phyloP scores from a whole-genome alignment of 2,113 vertebrate genomes.

The Petroica traversi region DNA sequence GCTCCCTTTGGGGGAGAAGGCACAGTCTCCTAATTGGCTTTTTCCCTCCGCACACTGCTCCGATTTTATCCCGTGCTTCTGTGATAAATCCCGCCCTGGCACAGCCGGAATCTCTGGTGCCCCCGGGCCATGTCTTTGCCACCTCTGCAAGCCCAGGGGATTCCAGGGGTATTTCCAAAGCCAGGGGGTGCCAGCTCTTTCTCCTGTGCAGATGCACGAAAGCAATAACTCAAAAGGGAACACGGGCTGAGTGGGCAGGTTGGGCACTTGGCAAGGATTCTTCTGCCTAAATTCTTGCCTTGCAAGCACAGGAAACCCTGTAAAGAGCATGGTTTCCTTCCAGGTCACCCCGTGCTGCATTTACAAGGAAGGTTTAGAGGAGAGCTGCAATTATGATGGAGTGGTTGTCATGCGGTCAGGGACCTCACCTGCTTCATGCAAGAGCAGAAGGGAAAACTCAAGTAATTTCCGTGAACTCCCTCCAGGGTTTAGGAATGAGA shows the following conservation, averaged over 20 bases:
- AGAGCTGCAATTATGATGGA: not conserved
- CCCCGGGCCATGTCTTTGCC: not conserved
- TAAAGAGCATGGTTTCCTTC: not conserved
- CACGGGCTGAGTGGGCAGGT: not conserved
- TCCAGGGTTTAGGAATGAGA: not conserved
- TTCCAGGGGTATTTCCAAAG: not conserved
- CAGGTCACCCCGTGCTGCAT: not conserved
- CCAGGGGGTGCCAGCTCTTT: not conserved
- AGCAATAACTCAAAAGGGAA: not conserved
- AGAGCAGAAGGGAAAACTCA: not conserved
- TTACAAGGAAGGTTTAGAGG: not conserved
- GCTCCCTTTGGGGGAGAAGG: not conserved
- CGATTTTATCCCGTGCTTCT: not conserved
- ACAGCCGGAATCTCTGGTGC: not conserved
- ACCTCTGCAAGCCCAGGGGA: not conserved
- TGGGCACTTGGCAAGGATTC: not conserved
- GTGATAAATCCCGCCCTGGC: not conserved
- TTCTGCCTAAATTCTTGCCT: not conserved
- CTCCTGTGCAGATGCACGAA: not conserved
- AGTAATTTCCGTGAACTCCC: not conserved
- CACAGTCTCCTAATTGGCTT: not conserved
- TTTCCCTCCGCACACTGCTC: rapidly evolving
- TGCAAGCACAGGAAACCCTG: not conserved
- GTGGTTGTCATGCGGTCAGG: not conserved
- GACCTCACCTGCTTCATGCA: not conserved